phyloP scores from a whole-genome alignment of 1,140 invertebrate genomes.

The Pogonomyrmex californicus region DNA sequence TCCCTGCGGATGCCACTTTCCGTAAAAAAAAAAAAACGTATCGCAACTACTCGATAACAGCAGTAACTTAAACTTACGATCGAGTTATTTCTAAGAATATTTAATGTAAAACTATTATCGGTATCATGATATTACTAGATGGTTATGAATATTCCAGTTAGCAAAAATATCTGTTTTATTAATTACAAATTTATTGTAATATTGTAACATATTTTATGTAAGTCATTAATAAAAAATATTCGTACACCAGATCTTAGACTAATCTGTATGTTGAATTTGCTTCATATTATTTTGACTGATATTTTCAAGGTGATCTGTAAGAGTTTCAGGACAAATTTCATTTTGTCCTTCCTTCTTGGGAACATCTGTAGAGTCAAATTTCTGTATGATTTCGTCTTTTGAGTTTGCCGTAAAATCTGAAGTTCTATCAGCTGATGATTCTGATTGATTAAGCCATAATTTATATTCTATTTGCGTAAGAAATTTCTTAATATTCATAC shows the following conservation, averaged over 20 bases:
- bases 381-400: neutral
- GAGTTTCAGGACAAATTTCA: neutral
- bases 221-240: slow-evolving; percentile 85
- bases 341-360: neutral
- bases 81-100: slow-evolving; percentile 80
- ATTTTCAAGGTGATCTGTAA: neutral
- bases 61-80: slow-evolving; percentile 78
- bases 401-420: slow-evolving; percentile 79
- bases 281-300: neutral
- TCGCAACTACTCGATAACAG: slow-evolving; percentile 78
- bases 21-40: slow-evolving; percentile 76
- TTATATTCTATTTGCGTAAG: slow-evolving; percentile 79
- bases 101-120: slow-evolving; percentile 81
- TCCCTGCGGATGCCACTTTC: slow-evolving; percentile 78
- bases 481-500: slow-evolving; percentile 77
- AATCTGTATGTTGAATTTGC: neutral
- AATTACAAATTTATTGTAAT: slow-evolving; percentile 85
- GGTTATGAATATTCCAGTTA: slow-evolving; percentile 83
- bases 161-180: slow-evolving; percentile 83
- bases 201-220: slow-evolving; percentile 87
- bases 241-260: slow-evolving; percentile 69
- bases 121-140: slow-evolving; percentile 83
- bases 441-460: slow-evolving; percentile 81
- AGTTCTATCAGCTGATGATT: slow-evolving; percentile 75
- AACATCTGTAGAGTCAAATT: neutral